Evolutionary conservation across 2,797 vertebrate species (phyloP), one percentile per base, ranked within the genome.

Genomic region (Catostomus latipinnis): DNA sequence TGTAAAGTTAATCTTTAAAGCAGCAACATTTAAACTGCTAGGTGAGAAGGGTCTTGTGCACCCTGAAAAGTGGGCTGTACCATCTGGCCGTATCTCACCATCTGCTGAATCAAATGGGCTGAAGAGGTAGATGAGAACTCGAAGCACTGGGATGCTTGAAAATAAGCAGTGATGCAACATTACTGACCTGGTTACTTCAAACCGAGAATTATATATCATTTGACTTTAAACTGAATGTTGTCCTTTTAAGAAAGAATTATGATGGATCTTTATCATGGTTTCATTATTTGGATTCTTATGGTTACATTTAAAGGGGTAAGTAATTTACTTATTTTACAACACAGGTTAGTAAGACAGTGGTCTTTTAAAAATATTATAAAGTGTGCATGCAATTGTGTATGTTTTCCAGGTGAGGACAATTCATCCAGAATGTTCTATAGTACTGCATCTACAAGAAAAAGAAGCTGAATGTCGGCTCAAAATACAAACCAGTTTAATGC

Each of bases 381-480:
- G 53, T 74, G 53, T 70, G 46, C 49, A 52, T 75, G 13, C 10
- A 22, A 45, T 52, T 49, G 9, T 71, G 50, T 58, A 16, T 54
- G 11, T 16, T 22, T 56, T 14, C 14, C 80, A 91, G 90, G 84
- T 88, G 5, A 11, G 1, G 0, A 76, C 72, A 0, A 86, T 72
- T 65, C 89, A 89, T 81, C 86, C 87, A 1, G 86, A 88, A 71
- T 91, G 89, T 72, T 85, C 69, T 8, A 75, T 89, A 0, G 81
- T 90, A 43, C 76, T 84, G 71, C 82, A 88, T 34, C 71, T 89
- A 0, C 83, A 82, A 50, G 65, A 86, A 60, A 85, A 87, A 54
- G 84, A 88, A 69, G 69, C 61, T 0, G 68, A 87, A 71, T 90
- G 89, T 66, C 76, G 58, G 60, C 50, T 84, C 5, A 76, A 45